phyloP scores from a whole-genome alignment of 2,113 vertebrate species.

The Bucco capensis region DNA sequence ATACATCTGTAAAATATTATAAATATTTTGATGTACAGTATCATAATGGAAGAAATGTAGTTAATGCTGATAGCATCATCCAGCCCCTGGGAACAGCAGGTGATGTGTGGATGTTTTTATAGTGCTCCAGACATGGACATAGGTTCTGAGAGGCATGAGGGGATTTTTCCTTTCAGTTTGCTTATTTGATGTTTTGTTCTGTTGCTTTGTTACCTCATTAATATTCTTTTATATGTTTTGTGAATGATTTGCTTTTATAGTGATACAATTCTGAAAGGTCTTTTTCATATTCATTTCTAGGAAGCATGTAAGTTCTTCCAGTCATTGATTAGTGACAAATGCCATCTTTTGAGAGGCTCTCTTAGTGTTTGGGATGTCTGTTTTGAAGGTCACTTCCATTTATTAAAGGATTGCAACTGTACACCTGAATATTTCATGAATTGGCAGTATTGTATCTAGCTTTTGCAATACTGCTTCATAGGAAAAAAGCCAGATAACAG shows the following conservation, averaged over 20 bases:
- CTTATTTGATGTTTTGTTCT: not conserved
- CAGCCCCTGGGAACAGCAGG: not conserved
- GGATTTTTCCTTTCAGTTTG: not conserved
- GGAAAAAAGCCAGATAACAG: not conserved
- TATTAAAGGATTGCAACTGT: constrained; percentile 24
- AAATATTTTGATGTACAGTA: not conserved
- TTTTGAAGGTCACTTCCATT: constrained; percentile 63
- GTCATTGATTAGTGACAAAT: constrained; percentile 65
- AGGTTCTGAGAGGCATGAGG: not conserved
- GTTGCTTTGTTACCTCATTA: not conserved
- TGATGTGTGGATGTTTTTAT: not conserved
- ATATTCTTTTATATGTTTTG: constrained; percentile 1
- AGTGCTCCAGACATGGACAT: not conserved
- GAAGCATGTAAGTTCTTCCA: constrained; percentile 23
- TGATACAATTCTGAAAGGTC: not conserved
- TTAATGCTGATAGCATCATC: not conserved
- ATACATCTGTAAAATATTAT: not conserved
- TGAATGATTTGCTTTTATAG: constrained; percentile 14
- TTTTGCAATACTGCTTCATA: not conserved
- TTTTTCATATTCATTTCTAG: constrained; percentile 49
- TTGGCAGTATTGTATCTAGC: not conserved
- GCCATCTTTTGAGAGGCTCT: constrained; percentile 40
- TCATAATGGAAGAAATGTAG: not conserved
- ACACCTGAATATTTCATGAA: constrained; percentile 51
- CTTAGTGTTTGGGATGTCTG: constrained; percentile 53